Percentiles rank a stretch among this genome's conserved stretches.
These are phyloP conservation scores for Anticlea derivata DNA, from an alignment of 2,888 invertebrate species.

Conservation along the genomic window DNA sequence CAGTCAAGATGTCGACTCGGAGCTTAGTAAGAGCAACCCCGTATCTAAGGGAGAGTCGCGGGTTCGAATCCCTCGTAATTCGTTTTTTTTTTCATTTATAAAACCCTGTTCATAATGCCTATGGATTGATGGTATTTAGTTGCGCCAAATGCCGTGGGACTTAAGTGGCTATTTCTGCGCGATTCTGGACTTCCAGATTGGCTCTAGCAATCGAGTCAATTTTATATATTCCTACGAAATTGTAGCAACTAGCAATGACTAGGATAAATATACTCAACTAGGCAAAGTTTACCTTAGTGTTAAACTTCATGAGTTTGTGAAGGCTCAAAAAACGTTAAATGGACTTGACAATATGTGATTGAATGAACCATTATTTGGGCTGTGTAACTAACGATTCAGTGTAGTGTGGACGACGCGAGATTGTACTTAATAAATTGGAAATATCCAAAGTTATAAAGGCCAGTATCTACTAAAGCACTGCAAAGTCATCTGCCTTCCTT, in stretches of 20 bases:
- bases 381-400: constrained; percentile 47
- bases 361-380: constrained; percentile 53
- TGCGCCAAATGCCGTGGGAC: too few species aligned
- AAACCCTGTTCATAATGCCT: too few species aligned
- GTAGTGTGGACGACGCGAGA: constrained; percentile 13
- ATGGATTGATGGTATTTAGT: too few species aligned
- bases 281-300: too few species aligned
- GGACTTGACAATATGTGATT: constrained; percentile 40
- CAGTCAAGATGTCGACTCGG: too few species aligned
- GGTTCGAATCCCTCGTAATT: too few species aligned
- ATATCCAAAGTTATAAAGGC: background rate
- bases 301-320: background rate
- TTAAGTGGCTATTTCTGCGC: too few species aligned
- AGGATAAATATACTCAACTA: background rate
- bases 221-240: constrained; percentile 24
- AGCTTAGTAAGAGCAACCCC: too few species aligned
- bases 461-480: background rate
- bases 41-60: too few species aligned
- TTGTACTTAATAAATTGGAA: constrained; percentile 32
- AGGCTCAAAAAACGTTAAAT: constrained; percentile 16
- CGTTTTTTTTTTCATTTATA: too few species aligned
- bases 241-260: too few species aligned
- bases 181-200: too few species aligned
- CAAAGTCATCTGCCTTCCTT: background rate
- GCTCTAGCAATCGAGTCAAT: background rate